Evolutionary conservation across 2,888 invertebrate species (phyloP).

Genomic region (Caenorhabditis panamensis): DNA sequence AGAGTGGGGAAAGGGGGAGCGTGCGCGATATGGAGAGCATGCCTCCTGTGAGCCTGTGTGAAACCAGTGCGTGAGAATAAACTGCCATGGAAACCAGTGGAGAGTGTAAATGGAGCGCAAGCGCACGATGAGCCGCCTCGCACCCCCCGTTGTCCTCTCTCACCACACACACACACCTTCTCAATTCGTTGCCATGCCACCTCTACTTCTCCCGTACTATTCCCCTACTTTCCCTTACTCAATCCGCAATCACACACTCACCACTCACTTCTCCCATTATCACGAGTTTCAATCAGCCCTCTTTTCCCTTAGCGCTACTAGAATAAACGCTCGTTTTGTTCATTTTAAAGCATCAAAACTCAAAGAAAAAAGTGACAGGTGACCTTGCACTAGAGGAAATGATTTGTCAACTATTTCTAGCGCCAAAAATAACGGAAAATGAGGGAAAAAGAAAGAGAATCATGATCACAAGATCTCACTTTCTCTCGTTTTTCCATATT

Average conservation of each 20-base stretch:
- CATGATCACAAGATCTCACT: not conserved
- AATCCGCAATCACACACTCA: not conserved
- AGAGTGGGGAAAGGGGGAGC: not conserved
- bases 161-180: no score
- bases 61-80: not conserved
- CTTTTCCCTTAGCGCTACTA: not conserved
- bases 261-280: no score
- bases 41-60: conserved; percentile 2
- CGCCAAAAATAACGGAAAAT: not conserved
- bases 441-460: not conserved
- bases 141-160: no score
- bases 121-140: no score
- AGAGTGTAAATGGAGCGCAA: not conserved
- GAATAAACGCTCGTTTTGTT: no score
- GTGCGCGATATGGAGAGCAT: not conserved
- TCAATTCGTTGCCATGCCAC: no score
- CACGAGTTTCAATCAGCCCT: not conserved
- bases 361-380: not conserved
- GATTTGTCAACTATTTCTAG: not conserved
- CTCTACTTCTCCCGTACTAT: no score
- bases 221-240: not conserved
- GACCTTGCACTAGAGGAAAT: no score
- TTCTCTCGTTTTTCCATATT: not conserved
- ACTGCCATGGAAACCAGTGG: conserved; percentile 17
- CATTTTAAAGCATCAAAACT: no score